Conservation (phyloP, 2,888 invertebrate species). For the Zeuzera pyrina region DNA sequence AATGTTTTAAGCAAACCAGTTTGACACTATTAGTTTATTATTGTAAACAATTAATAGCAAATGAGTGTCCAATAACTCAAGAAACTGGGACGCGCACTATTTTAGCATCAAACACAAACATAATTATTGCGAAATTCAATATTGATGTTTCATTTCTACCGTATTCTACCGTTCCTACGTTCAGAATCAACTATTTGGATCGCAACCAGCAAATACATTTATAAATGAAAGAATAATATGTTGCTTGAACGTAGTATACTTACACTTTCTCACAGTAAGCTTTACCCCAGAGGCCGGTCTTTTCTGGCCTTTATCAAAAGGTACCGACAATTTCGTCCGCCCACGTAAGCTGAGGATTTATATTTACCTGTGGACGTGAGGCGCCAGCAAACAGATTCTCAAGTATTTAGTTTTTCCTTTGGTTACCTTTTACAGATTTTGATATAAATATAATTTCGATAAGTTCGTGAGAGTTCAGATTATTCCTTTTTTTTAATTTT, state of each 20-base stretch:
- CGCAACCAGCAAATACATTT: background rate
- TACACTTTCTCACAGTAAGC: conserved; percentile 30
- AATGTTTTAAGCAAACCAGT: too few relatives aligned
- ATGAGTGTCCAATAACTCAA: too few relatives aligned
- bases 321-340: conserved; percentile 38
- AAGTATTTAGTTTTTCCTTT: too few relatives aligned
- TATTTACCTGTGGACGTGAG: conserved; percentile 28
- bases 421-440: too few relatives aligned
- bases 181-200: too few relatives aligned
- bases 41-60: too few relatives aligned
- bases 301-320: conserved; percentile 35
- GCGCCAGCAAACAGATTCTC: conserved; percentile 31
- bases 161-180: too few relatives aligned
- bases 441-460: too few relatives aligned
- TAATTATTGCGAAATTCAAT: conserved; percentile 10
- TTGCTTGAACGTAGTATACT: background rate
- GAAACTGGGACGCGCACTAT: conserved; percentile 26
- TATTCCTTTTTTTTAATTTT: too few relatives aligned
- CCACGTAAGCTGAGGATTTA: conserved; percentile 45
- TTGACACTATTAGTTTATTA: too few relatives aligned
- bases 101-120: conserved; percentile 21
- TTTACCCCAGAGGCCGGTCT: conserved; percentile 25
- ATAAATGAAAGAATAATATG: background rate
- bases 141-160: conserved; percentile 7
- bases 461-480: too few relatives aligned